Conservation (phyloP, 2,797 vertebrate genomes). For the Gymnoscopelus braueri region DNA sequence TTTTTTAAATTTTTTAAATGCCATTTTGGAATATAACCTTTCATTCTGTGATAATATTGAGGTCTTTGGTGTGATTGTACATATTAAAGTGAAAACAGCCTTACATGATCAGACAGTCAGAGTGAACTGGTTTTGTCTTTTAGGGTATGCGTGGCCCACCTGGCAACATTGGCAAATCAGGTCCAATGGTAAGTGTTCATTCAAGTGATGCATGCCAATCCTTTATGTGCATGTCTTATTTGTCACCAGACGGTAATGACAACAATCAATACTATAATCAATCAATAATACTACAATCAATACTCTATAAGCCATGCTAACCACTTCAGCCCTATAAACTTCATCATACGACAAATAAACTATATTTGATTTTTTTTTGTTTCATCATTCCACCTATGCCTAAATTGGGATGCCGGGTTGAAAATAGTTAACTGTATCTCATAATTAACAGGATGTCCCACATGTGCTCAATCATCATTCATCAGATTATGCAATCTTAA, state of each 20-base stretch:
- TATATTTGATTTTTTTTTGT: too few species aligned
- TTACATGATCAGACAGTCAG: not conserved
- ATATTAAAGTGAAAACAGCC: not conserved
- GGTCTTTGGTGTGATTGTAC: not conserved
- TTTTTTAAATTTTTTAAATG: too few species aligned
- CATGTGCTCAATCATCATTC: not conserved
- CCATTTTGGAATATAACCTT: too few species aligned
- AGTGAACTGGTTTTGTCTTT: slow-evolving; percentile 29
- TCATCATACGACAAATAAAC: too few species aligned
- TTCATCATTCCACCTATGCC: too few species aligned
- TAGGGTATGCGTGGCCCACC: slow-evolving; percentile 90
- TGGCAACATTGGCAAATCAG: slow-evolving; percentile 92
- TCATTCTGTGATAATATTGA: too few species aligned
- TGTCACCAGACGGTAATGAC: not conserved
- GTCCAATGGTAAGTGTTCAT: slow-evolving; percentile 88
- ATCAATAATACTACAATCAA: too few species aligned
- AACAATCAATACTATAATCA: too few species aligned
- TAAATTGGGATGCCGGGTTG: too few species aligned
- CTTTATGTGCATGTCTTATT: not conserved
- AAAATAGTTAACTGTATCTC: not conserved
- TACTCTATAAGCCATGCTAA: not conserved
- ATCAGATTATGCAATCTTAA: not conserved
- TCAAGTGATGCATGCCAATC: not conserved
- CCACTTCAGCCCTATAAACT: too few species aligned
- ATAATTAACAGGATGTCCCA: not conserved